Percentiles rank a stretch among this genome's conserved stretches.
phyloP scores from a whole-genome alignment of 2,888 invertebrate genomes.

The Ernsta delagoae region DNA sequence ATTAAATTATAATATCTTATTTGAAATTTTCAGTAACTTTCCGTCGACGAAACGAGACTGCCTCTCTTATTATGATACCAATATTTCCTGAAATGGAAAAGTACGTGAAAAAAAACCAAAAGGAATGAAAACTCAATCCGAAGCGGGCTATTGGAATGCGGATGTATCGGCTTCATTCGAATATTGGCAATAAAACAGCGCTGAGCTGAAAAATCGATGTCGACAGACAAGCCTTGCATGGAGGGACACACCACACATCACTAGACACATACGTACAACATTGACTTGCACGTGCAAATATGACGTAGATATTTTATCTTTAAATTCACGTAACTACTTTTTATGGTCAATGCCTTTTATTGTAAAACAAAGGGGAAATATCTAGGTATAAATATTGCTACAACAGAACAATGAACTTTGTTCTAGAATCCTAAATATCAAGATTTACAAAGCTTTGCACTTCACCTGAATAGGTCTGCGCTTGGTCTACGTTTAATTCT shows the following conservation, averaged over 20 bases:
- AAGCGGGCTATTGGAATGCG: slow-evolving; percentile 53
- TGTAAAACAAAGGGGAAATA: no score
- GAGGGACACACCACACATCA: slow-evolving; percentile 39
- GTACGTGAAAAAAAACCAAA: slow-evolving; percentile 23
- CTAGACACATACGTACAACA: slow-evolving; percentile 29
- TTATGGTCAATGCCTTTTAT: no score
- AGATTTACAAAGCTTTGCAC: background rate
- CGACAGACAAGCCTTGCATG: slow-evolving; percentile 66
- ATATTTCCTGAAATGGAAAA: slow-evolving; percentile 23
- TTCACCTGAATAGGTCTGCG: slow-evolving; percentile 26
- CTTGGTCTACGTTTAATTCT: slow-evolving; percentile 31
- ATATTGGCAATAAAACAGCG: slow-evolving; percentile 83
- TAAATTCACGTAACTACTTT: no score
- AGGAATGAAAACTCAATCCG: slow-evolving; percentile 48
- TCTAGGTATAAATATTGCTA: no score
- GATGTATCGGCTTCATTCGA: slow-evolving; percentile 67
- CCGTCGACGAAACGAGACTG: no score
- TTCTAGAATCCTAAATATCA: slow-evolving; percentile 17
- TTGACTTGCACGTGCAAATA: no score
- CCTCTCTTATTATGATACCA: no score
- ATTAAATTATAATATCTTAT: no score
- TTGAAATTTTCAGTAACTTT: no score
- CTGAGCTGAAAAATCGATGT: slow-evolving; percentile 84
- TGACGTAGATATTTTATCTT: no score
- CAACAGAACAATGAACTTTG: no score